Evolutionary conservation across 2,888 invertebrate species (phyloP), one percentile per base, ranked within the genome.

Genomic region (Osedax frankpressi): DNA sequence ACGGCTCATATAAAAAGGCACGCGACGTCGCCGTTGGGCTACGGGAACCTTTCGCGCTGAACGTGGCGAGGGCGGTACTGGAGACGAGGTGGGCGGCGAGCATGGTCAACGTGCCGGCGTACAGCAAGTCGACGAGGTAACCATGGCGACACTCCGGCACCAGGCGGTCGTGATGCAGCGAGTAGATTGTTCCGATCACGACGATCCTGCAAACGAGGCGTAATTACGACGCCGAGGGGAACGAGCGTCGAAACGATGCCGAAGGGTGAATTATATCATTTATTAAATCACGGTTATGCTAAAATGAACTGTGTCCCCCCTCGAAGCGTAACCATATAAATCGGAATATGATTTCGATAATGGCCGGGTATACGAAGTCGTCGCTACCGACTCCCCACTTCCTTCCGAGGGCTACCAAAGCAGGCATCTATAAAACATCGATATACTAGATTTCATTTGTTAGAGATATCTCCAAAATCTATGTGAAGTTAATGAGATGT

Each of bases 311-410:
- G n/a, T n/a, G n/a, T n/a, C n/a, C n/a, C n/a, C n/a, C n/a, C n/a
- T n/a, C n/a, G n/a, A n/a, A n/a, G n/a, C n/a, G n/a, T 81, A 80
- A 87, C 87, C 87, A 87, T 44, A 81, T 78, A 59, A 84, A 76
- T 73, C 87, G 81, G 2, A 86, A 76, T 28, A 85, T 76, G 24
- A 84, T 83, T 78, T 87, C 87, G 44, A 83, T 81, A 63, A 86
- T 75, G 26, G 84, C 91, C 30, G 93, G 93, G 84, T 92, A 92
- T 67, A 94, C 93, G 81, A 94, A 90, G 86, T 94, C 94, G 86
- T 94, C 94, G 79, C 92, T 91, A 80, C 91, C 92, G 80, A 92
- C 91, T 80, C 91, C 89, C 93, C 93, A 94, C 86, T 92, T 90
- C 83, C 93, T 88, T 81, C 90, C 91, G 84, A 93, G 92, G 77